Evolutionary conservation across 2,797 vertebrate species (phyloP).

Genomic region (Pseudochaenichthys georgianus): DNA sequence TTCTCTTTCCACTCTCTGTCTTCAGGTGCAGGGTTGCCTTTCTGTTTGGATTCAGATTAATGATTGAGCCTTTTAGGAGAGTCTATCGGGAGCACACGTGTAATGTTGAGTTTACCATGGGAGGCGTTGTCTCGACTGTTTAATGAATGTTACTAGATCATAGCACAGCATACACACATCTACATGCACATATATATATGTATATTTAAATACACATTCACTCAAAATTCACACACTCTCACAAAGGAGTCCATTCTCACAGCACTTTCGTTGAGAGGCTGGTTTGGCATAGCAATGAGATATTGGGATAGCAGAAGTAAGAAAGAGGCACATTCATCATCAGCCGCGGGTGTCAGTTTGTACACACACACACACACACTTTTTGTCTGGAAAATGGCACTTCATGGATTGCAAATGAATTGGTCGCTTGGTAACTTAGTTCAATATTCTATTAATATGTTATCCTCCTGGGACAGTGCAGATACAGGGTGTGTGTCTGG

Average conservation of each 20-base stretch:
- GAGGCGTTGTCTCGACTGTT: slow-evolving; percentile 40
- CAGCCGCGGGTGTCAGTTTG: slow-evolving; percentile 63
- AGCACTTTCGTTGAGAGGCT: slow-evolving; percentile 38
- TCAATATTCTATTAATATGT: slow-evolving; percentile 71
- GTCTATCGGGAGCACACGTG: slow-evolving; percentile 60
- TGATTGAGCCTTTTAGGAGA: slow-evolving; percentile 56
- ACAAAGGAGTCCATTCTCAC: slow-evolving; percentile 68
- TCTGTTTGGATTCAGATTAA: slow-evolving; percentile 64
- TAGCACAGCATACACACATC: slow-evolving; percentile 10
- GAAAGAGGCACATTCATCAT: slow-evolving; percentile 80
- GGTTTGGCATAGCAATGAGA: slow-evolving; percentile 79
- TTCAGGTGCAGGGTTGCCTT: slow-evolving; percentile 23
- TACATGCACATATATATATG: slow-evolving; percentile 15
- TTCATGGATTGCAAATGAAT: slow-evolving; percentile 75
- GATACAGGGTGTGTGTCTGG: slow-evolving; percentile 24
- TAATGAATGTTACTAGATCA: no score
- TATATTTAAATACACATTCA: slow-evolving; percentile 31
- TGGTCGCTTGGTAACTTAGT: slow-evolving; percentile 60
- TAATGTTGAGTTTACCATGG: slow-evolving; percentile 65
- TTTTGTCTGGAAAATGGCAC: slow-evolving; percentile 28
- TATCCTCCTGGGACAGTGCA: slow-evolving; percentile 63
- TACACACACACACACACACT: slow-evolving; percentile 11
- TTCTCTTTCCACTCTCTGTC: slow-evolving; percentile 32
- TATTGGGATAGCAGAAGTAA: slow-evolving; percentile 53
- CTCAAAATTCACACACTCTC: slow-evolving; percentile 42